These are phyloP conservation scores for Dromiciops gliroides DNA, from an alignment of 2,113 vertebrate species.

Conservation along the genomic window DNA sequence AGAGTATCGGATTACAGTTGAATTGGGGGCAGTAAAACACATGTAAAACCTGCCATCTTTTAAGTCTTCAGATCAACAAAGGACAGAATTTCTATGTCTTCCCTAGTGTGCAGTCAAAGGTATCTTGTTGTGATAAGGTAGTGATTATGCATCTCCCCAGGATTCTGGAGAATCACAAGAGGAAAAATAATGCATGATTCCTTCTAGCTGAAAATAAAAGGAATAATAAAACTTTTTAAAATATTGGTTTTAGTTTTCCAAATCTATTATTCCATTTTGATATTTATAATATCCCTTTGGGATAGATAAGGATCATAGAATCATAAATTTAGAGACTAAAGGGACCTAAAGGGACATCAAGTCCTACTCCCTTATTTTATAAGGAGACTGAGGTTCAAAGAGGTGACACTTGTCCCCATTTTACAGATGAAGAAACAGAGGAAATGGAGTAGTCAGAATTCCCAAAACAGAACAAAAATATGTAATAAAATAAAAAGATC, in stretches of 20 bases:
- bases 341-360: neutral
- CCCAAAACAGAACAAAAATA: neutral
- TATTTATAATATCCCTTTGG: neutral
- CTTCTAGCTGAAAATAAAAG: neutral
- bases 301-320: neutral
- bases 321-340: neutral
- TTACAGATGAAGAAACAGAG: neutral
- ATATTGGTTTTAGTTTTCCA: slow-evolving; percentile 41
- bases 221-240: neutral
- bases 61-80: slow-evolving; percentile 2
- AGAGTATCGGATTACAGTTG: neutral
- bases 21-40: neutral
- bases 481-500: neutral
- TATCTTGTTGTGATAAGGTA: neutral
- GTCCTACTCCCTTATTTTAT: neutral
- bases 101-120: neutral
- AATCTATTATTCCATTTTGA: slow-evolving; percentile 21
- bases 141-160: neutral
- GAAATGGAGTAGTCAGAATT: neutral
- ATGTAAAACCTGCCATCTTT: neutral
- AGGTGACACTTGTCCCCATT: neutral
- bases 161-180: neutral
- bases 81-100: neutral
- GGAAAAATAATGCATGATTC: neutral
- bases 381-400: neutral